These are phyloP conservation scores for Eulemur mongoz DNA, from an alignment of 2,797 vertebrate genomes.

Conservation along the genomic window DNA sequence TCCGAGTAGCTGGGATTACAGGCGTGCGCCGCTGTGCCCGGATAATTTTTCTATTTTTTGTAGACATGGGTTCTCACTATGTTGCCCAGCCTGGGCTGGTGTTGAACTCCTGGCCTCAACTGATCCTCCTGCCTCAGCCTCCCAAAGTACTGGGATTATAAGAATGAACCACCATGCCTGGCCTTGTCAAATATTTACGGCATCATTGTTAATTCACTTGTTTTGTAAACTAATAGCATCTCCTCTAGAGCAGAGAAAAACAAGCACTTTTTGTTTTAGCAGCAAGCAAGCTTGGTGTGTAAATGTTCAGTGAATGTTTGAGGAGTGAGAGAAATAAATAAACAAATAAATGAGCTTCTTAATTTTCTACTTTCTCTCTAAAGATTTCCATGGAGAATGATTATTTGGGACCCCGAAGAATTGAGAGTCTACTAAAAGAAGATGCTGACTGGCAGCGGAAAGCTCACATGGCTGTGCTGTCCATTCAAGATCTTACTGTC, in stretches of 20 bases:
- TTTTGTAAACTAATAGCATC: not conserved
- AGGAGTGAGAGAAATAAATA: not conserved
- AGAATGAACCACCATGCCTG: not conserved
- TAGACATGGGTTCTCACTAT: not conserved
- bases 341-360: not conserved
- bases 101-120: not conserved
- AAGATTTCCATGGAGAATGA: conserved; percentile 97
- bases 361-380: conserved; percentile 45
- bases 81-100: not conserved
- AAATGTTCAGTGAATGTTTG: not conserved
- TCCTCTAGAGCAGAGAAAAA: not conserved
- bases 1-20: not conserved
- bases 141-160: not conserved
- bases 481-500: conserved; percentile 97
- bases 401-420: conserved; percentile 95
- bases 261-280: conserved; percentile 9
- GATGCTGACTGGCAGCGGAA: conserved; percentile 98
- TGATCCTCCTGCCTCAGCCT: not conserved
- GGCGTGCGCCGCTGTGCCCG: not conserved
- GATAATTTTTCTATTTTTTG: not conserved
- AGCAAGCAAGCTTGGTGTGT: not conserved
- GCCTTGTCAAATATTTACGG: not conserved
- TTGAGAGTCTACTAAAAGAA: conserved; percentile 94
- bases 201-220: not conserved
- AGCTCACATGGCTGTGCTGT: conserved; percentile 94